Conservation (phyloP, 2,888 invertebrate species). For the Cremastobaeus sp. region DNA sequence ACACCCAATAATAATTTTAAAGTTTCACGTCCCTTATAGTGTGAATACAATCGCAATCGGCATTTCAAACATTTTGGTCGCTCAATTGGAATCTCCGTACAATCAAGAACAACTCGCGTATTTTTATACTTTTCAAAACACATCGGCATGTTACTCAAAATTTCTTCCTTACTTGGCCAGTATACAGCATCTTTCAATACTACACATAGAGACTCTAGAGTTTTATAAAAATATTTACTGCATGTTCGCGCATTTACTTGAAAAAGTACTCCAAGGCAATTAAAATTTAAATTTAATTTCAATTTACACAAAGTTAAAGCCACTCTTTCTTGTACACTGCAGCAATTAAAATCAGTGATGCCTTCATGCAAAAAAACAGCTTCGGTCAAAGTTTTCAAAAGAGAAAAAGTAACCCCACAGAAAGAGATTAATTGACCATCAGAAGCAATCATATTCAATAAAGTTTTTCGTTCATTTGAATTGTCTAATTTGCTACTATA, state of each 20-base stretch:
- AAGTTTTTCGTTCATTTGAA: no score
- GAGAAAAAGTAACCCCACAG: no score
- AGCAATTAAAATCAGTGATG: no score
- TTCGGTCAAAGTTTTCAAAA: no score
- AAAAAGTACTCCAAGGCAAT: neutral
- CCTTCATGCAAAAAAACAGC: no score
- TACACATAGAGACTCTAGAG: neutral
- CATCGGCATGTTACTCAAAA: neutral
- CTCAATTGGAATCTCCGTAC: neutral
- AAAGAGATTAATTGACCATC: no score
- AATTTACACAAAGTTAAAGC: neutral
- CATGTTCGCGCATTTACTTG: neutral
- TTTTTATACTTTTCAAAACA: neutral
- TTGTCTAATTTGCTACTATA: no score
- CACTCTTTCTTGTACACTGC: no score
- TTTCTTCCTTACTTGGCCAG: neutral
- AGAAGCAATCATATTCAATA: no score
- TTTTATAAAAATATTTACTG: neutral
- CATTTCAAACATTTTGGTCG: neutral
- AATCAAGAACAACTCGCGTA: neutral
- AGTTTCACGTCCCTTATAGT: neutral
- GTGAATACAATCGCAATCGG: neutral
- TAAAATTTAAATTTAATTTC: neutral
- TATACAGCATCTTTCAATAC: neutral
- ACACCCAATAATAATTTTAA: neutral